Evolutionary conservation across 2,797 vertebrate genomes (phyloP).

Genomic region (Podarcis lilfordi): DNA sequence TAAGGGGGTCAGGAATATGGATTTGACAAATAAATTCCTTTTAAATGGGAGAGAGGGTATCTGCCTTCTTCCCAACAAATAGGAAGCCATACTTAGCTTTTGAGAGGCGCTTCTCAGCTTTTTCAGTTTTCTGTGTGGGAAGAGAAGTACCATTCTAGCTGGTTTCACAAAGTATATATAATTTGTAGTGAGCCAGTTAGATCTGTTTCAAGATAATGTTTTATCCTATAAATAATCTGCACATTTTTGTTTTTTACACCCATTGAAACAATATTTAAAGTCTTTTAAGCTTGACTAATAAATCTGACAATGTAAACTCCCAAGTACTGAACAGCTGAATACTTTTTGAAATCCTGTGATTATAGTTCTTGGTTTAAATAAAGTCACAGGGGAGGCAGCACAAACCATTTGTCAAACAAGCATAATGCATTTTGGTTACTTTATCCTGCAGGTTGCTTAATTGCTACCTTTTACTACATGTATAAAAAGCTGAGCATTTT

Average conservation of each 20-base stretch:
- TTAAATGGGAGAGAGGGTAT: background rate
- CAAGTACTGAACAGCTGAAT: slow-evolving; percentile 6
- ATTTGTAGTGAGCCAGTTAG: background rate
- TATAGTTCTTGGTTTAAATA: slow-evolving; percentile 32
- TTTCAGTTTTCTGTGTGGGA: background rate
- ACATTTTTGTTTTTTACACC: background rate
- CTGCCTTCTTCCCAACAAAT: background rate
- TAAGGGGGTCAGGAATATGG: background rate
- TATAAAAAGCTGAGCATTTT: slow-evolving; percentile 5
- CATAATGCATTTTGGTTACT: background rate
- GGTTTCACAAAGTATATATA: background rate
- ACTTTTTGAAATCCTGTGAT: slow-evolving; percentile 39
- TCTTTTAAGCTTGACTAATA: slow-evolving; percentile 20
- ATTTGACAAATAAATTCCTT: background rate
- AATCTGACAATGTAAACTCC: slow-evolving; percentile 27
- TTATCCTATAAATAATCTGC: background rate
- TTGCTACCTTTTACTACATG: background rate
- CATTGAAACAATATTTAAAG: background rate
- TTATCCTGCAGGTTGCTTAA: slow-evolving; percentile 22
- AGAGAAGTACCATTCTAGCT: background rate
- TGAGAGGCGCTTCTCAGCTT: background rate
- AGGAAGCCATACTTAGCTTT: background rate
- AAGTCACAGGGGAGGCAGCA: background rate
- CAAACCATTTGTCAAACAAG: slow-evolving; percentile 39
- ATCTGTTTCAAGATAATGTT: background rate